Percentiles rank a stretch among this genome's conserved stretches.
Evolutionary conservation across 2,113 vertebrate species (phyloP).

Genomic region (Tragelaphus strepsiceros): DNA sequence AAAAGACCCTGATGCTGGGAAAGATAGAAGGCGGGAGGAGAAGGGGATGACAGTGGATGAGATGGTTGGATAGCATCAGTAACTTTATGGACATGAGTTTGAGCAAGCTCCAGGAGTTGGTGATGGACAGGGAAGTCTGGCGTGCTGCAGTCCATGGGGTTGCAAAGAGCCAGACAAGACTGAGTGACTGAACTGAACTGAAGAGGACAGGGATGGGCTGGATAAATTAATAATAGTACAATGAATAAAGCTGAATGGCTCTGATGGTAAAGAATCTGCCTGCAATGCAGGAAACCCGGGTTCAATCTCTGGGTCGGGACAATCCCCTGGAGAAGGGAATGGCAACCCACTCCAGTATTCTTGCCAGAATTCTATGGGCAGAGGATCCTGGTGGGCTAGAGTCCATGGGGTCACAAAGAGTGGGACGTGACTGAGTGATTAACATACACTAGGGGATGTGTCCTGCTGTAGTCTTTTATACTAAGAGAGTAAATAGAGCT

Average conservation of each 20-base stretch:
- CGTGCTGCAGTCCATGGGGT: background rate
- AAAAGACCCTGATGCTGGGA: background rate
- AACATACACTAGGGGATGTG: background rate
- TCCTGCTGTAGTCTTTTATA: background rate
- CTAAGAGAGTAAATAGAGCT: background rate
- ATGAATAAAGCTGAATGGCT: background rate
- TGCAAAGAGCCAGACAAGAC: background rate
- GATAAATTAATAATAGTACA: background rate
- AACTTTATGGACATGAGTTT: background rate
- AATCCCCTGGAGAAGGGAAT: background rate
- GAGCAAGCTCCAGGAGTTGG: background rate
- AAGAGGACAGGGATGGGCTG: background rate
- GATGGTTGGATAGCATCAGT: background rate
- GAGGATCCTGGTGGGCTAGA: background rate
- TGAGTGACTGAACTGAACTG: background rate
- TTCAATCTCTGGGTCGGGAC: background rate
- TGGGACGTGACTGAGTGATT: background rate
- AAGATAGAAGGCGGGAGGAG: background rate
- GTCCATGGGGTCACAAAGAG: background rate
- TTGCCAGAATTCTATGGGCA: background rate
- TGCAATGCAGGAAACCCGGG: background rate
- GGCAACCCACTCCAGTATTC: background rate
- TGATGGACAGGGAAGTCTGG: background rate
- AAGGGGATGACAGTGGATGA: background rate
- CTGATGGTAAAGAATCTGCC: background rate